These are phyloP conservation scores for Pituophis catenifer DNA, from an alignment of 2,113 vertebrate species.

Conservation along the genomic window DNA sequence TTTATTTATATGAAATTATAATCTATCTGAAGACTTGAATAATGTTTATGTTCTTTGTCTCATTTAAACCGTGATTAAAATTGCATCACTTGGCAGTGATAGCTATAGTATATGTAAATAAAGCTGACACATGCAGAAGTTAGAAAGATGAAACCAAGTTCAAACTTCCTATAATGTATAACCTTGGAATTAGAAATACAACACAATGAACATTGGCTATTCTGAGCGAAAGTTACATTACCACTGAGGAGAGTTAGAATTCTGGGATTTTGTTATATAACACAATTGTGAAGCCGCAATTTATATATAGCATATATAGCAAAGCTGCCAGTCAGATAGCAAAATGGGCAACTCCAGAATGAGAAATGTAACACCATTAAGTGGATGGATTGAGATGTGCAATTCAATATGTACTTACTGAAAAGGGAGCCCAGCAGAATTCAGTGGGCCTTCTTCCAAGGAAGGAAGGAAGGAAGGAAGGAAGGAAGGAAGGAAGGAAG, in stretches of 20 bases:
- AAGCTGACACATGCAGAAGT: constrained; percentile 11
- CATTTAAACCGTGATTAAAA: constrained; percentile 14
- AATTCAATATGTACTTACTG: background rate
- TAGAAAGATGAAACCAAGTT: constrained; percentile 12
- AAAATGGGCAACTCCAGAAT: background rate
- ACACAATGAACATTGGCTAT: background rate
- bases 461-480: background rate
- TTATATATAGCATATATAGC: background rate
- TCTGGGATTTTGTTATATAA: background rate
- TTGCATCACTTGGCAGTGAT: constrained; percentile 14
- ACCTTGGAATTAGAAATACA: constrained; percentile 2
- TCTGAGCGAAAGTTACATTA: background rate
- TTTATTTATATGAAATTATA: constrained; percentile 18
- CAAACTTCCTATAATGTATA: background rate
- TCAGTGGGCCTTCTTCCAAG: background rate
- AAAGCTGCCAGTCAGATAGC: background rate
- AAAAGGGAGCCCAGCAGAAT: background rate
- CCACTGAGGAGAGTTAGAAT: background rate
- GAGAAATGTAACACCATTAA: background rate
- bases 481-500: background rate
- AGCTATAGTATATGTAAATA: constrained; percentile 28
- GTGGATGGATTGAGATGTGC: background rate
- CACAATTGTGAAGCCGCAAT: background rate
- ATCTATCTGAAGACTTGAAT: constrained; percentile 13
- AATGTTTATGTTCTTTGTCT: constrained; percentile 8